phyloP scores from a whole-genome alignment of 2,113 vertebrate genomes.

The Columba livia region DNA sequence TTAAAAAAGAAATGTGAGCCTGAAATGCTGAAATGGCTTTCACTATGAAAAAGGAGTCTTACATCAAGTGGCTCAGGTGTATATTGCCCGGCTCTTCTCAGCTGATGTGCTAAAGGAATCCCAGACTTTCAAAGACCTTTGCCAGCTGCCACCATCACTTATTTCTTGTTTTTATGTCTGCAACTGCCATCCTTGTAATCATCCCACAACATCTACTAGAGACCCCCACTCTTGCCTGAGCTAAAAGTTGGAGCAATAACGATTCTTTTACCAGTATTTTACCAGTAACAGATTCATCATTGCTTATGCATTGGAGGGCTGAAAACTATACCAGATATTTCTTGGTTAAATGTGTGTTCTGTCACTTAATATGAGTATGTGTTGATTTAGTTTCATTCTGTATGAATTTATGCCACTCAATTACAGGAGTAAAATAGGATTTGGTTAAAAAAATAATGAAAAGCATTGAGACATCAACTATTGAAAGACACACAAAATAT shows the following conservation, averaged over 20 bases:
- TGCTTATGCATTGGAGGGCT: not conserved
- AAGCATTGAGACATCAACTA: not conserved
- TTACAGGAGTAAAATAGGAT: not conserved
- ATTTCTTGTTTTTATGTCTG: not conserved
- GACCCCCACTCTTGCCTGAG: rapidly evolving
- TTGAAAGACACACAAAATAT: not conserved
- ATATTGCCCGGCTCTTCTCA: not conserved
- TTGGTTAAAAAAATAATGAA: not conserved
- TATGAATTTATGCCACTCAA: not conserved
- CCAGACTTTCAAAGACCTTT: not conserved
- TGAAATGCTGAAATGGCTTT: not conserved
- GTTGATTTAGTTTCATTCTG: not conserved
- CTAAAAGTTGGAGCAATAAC: not conserved
- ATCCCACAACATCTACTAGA: not conserved
- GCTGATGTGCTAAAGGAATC: not conserved
- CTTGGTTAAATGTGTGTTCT: not conserved
- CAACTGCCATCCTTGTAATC: not conserved
- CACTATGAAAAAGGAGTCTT: not conserved
- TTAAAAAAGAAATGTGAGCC: not conserved
- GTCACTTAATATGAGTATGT: not conserved
- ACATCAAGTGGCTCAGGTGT: not conserved
- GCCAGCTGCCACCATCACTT: not conserved
- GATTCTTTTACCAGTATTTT: not conserved
- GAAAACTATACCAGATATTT: not conserved
- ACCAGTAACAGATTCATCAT: not conserved